Evolutionary conservation across 2,113 vertebrate genomes (phyloP).

Genomic region (Brachirus orientalis): DNA sequence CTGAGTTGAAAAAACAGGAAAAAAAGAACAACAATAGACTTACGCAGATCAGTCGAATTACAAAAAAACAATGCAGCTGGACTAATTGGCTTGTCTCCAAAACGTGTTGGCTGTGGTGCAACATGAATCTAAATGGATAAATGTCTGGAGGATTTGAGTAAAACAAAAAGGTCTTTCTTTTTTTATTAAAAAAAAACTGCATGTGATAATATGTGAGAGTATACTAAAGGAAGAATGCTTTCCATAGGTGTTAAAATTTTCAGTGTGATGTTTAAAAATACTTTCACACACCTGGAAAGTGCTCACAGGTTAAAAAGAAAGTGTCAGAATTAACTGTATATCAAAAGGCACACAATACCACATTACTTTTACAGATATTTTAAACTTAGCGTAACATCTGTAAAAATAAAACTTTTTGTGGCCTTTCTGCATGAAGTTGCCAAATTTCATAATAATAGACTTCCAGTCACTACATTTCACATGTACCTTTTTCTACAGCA

Average conservation of each 20-base stretch:
- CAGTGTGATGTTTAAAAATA: conserved; percentile 20
- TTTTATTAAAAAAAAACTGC: no score
- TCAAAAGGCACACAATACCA: neutral
- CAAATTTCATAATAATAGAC: no score
- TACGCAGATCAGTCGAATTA: conserved; percentile 28
- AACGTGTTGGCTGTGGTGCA: conserved; percentile 16
- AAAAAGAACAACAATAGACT: conserved; percentile 7
- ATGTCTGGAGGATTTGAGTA: conserved; percentile 25
- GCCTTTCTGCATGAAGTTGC: neutral
- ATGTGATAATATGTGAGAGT: conserved; percentile 36
- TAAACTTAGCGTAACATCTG: neutral
- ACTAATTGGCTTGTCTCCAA: conserved; percentile 57
- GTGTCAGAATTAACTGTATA: neutral
- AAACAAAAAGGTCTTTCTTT: conserved; percentile 41
- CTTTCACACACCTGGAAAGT: neutral
- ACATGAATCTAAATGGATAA: conserved; percentile 35
- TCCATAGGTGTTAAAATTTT: conserved; percentile 9
- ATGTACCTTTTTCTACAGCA: neutral
- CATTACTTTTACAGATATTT: neutral
- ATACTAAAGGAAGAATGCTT: conserved; percentile 1
- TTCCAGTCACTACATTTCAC: no score
- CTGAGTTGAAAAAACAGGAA: conserved; percentile 67
- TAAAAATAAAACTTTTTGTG: neutral
- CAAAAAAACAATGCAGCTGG: conserved; percentile 29
- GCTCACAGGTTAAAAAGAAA: neutral